Base-by-base conservation (phyloP, 2,888 invertebrate species). In the Erebia aethiops region DNA sequence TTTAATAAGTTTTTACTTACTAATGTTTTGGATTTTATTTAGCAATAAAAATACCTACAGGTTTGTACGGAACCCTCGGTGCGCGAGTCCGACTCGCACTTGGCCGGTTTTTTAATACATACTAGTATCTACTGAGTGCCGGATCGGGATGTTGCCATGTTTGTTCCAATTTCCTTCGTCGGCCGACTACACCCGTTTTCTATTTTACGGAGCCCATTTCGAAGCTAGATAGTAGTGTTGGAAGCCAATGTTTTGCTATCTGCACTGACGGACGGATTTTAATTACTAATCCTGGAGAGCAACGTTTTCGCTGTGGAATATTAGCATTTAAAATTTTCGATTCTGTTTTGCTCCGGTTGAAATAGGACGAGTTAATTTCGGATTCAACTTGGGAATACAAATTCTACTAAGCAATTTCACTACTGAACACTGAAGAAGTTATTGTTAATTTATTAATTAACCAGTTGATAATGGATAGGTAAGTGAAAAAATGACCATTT, bases 131-230 rank as follows among this genome's bases (percentile, higher is more conserved):
- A 72, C 67, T 75, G 52, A 21, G 71, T 41, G 60, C 54, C 69
- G 61, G 76, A 70, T 67, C 67, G 75, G 82, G 84, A 87, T 85
- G 87, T 87, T 87, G 88, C 87, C 85, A 87, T 91, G 89, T 90
- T 90, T 90, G 90, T 88, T 90, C 86, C 90, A 90, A 91, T 91
- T 91, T 89, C 89, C 90, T 86, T 85, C 81, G 79, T 80, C 79
- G 81, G 79, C 80, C 80, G 80, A 81, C 77, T 80, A 79, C 81
- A 77, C 81, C 80, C 80, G 84, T 80, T 81, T 85, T 83, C 82
- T 82, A 82, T 86, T 82, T 81, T 78, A 80, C 80, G 80, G 80
- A 82, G 80, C 77, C 77, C 75, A 80, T 81, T 81, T 76, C 43
- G 56, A 14, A 56, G 41, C 54, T 43, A 16, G 56, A 10, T 43